Evolutionary conservation across 2,888 invertebrate species (phyloP).

Genomic region (Chorisops tibialis): DNA sequence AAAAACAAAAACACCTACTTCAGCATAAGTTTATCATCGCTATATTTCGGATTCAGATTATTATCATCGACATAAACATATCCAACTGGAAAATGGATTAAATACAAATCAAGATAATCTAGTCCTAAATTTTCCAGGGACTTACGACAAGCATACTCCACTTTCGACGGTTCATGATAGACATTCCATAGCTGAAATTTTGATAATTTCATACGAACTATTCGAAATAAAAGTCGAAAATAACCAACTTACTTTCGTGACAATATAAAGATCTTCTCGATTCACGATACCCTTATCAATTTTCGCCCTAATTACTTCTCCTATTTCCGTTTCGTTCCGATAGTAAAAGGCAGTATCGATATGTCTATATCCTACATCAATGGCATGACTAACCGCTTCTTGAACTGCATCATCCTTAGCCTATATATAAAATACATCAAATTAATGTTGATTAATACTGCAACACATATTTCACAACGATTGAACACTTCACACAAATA

Average conservation of each 20-base stretch:
- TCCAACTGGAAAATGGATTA: slow-evolving; percentile 80
- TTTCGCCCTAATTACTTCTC: slow-evolving; percentile 61
- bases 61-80: slow-evolving; percentile 53
- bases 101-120: slow-evolving; percentile 73
- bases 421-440: slow-evolving; percentile 51
- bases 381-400: slow-evolving; percentile 66
- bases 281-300: slow-evolving; percentile 62
- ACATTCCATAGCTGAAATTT: slow-evolving; percentile 42
- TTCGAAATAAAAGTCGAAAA: not conserved
- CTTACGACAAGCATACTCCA: slow-evolving; percentile 59
- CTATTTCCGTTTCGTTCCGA: slow-evolving; percentile 67
- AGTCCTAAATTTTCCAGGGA: slow-evolving; percentile 64
- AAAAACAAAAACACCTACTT: slow-evolving; percentile 34
- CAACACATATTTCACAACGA: too few species aligned
- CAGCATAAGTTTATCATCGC: slow-evolving; percentile 29
- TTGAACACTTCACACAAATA: too few species aligned
- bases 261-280: slow-evolving; percentile 65
- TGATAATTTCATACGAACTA: not conserved
- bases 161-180: slow-evolving; percentile 61
- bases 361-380: slow-evolving; percentile 71
- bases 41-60: slow-evolving; percentile 36
- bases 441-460: too few species aligned
- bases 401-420: slow-evolving; percentile 64
- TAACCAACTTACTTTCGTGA: slow-evolving; percentile 51
- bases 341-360: slow-evolving; percentile 65